phyloP scores from a whole-genome alignment of 2,797 vertebrate species.

The Euthynnus affinis region DNA sequence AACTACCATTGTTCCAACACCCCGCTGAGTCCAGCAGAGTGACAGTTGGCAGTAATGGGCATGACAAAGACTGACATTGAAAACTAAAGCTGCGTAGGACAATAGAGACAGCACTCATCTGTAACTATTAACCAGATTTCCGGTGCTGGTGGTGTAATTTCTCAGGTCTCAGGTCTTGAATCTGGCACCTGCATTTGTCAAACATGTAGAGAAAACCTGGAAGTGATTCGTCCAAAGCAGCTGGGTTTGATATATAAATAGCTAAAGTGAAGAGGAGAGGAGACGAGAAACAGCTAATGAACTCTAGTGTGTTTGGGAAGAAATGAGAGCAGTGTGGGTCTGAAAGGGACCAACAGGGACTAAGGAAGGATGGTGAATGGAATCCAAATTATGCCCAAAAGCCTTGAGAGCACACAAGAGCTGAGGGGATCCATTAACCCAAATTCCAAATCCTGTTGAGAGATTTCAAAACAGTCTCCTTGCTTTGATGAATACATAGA shows the following conservation, averaged over 20 bases:
- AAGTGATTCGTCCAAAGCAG: constrained; percentile 18
- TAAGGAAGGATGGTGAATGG: constrained; percentile 3
- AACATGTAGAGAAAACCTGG: not conserved
- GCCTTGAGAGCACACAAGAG: not conserved
- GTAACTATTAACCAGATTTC: constrained; percentile 6
- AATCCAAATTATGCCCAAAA: constrained; percentile 34
- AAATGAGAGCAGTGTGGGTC: constrained; percentile 21
- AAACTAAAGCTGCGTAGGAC: not conserved
- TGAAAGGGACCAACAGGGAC: constrained; percentile 3
- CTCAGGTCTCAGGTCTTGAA: constrained; percentile 16
- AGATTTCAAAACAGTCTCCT: constrained; percentile 3
- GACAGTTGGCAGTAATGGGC: constrained; percentile 7
- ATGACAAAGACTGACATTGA: not conserved
- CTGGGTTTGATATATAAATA: constrained; percentile 7
- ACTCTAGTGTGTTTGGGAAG: not conserved
- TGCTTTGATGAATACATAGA: constrained; percentile 10
- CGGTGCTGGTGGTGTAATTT: not conserved
- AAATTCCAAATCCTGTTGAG: constrained; percentile 15
- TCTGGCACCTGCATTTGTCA: constrained; percentile 30
- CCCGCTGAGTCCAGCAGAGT: not conserved
- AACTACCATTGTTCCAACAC: not conserved
- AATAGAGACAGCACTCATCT: not conserved
- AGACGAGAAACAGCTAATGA: not conserved
- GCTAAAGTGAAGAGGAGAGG: not conserved
- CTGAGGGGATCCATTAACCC: constrained; percentile 5